These are phyloP conservation scores for Netelia fuscicornis DNA, from an alignment of 2,888 invertebrate genomes.

Conservation along the genomic window DNA sequence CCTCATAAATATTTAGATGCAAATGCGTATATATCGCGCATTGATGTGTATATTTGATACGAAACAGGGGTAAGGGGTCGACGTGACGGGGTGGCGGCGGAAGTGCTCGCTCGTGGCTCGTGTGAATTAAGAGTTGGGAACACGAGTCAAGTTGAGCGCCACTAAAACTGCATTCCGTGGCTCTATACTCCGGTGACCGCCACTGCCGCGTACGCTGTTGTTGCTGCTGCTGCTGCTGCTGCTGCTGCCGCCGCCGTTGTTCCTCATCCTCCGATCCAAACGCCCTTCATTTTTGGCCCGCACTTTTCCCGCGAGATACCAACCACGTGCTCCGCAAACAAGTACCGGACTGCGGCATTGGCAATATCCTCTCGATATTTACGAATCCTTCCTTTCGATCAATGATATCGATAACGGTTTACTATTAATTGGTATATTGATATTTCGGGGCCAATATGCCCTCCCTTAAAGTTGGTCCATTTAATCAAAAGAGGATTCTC, in stretches of 20 bases:
- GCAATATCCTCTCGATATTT: not conserved
- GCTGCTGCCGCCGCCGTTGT: not conserved
- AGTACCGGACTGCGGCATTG: not conserved
- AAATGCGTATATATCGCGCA: too few relatives aligned
- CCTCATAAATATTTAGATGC: too few relatives aligned
- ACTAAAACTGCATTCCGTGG: constrained; percentile 84
- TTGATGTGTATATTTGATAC: too few relatives aligned
- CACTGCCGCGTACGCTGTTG: constrained; percentile 42
- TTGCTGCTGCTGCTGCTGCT: constrained; percentile 46
- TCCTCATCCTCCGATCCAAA: not conserved
- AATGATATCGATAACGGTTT: too few relatives aligned
- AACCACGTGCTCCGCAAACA: constrained; percentile 20
- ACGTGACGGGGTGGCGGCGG: too few relatives aligned
- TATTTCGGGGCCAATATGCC: not conserved
- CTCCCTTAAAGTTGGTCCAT: constrained; percentile 21
- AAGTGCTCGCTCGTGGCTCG: not conserved
- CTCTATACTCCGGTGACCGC: constrained; percentile 77
- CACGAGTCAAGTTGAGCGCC: constrained; percentile 84
- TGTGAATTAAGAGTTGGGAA: constrained; percentile 79
- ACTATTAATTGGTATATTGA: not conserved
- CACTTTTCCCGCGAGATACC: constrained; percentile 31
- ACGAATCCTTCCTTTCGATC: too few relatives aligned
- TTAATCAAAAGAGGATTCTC: too few relatives aligned
- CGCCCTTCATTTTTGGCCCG: constrained; percentile 19
- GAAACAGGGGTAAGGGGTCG: too few relatives aligned